Base-by-base conservation (phyloP, 2,888 invertebrate species). In the Lasioglossum lativentre region DNA sequence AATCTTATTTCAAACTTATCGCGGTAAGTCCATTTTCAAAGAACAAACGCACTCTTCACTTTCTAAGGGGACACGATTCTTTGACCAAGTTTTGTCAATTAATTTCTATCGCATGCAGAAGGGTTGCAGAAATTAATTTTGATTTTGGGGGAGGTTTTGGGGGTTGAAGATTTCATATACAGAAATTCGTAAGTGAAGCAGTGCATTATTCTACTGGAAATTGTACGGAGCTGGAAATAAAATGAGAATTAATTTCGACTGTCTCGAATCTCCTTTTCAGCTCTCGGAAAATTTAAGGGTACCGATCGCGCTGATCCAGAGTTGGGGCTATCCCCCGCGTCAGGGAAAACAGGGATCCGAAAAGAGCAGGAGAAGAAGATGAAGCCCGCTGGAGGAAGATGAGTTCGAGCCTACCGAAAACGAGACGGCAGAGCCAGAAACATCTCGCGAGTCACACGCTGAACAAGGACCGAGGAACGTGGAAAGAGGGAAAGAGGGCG, bases 391-490 rank as follows among this genome's bases (percentile, higher is more conserved):
- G 14, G 63, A 47, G 19, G 56, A 59, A 78, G 79, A 85, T 85
- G 86, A 86, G 86, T 76, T 76, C 79, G 75, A 78, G 82, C 74
- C 85, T 89, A 71, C 83, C 73, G 75, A 76, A 78, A 85, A 78
- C 73, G 66, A 82, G 79, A 83, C 78, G 86, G 75, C 73, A 83
- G 76, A 80, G 88, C 75, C 82, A 75, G 83, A 63, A 78, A 82
- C n/a, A n/a, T n/a, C 77, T 87, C 83, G 83, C 82, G 89, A 84
- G 82, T 87, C 82, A 87, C 88, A 78, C 79, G 74, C 78, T 77
- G 59, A 68, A 75, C 59, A 72, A 82, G 45, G 59, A 74, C n/a
- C 68, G 76, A 40, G 72, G 27, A 30, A 30, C 10, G 81, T 5
- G 40, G 70, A 27, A 66, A 23, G 12, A 70, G 40, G 40, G 70